phyloP scores from a whole-genome alignment of 2,888 invertebrate genomes.

The Noctua pronuba region DNA sequence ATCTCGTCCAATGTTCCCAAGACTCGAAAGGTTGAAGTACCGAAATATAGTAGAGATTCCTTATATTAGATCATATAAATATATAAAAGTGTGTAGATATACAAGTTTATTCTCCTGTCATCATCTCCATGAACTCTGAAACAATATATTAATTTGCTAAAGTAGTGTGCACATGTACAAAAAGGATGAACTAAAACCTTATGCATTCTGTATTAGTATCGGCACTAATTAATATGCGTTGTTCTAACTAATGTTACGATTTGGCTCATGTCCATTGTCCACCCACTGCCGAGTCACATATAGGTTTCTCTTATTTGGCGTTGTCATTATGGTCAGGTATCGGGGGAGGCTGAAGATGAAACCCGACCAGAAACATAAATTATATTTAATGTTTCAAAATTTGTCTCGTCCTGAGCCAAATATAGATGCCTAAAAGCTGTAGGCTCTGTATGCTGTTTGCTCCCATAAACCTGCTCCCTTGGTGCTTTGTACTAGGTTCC shows the following conservation, averaged over 20 bases:
- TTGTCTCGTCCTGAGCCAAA: background rate
- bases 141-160: constrained; percentile 78
- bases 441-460: background rate
- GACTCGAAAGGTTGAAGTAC: constrained; percentile 85
- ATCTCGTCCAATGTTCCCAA: constrained; percentile 82
- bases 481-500: background rate
- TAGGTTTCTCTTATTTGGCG: constrained; percentile 23
- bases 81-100: constrained; percentile 81
- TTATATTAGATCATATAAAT: constrained; percentile 83
- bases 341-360: background rate
- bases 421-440: background rate
- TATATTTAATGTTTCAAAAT: background rate
- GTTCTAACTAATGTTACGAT: constrained; percentile 33
- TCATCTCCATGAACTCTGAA: constrained; percentile 99
- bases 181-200: constrained; percentile 1
- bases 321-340: constrained; percentile 19
- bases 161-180: constrained; percentile 36
- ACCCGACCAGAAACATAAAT: background rate
- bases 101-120: constrained; percentile 96
- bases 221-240: constrained; percentile 39
- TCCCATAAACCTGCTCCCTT: background rate
- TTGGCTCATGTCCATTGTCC: constrained; percentile 48
- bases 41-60: constrained; percentile 81
- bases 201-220: constrained; percentile 32
- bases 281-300: constrained; percentile 15